These are phyloP conservation scores for Malacosoma neustria DNA, from an alignment of 2,888 invertebrate genomes.

Conservation along the genomic window DNA sequence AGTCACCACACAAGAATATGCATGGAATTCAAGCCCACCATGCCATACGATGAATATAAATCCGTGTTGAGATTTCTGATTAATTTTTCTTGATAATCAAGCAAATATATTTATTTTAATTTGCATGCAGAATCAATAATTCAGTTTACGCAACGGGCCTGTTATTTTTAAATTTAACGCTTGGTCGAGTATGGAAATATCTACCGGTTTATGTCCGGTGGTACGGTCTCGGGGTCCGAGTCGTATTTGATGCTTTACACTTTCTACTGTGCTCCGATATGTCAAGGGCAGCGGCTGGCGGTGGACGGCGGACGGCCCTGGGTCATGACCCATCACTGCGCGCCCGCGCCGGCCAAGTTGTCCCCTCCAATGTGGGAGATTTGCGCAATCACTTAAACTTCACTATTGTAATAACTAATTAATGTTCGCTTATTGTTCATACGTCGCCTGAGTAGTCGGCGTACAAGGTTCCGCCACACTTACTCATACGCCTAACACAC, in stretches of 20 bases:
- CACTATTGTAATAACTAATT: not conserved
- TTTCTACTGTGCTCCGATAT: constrained; percentile 56
- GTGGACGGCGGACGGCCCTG: constrained; percentile 12
- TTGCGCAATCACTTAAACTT: constrained; percentile 30
- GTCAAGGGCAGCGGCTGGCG: constrained; percentile 55
- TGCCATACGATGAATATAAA: not conserved
- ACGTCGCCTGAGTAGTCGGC: not conserved
- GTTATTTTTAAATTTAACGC: constrained; percentile 2
- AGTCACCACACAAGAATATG: not conserved
- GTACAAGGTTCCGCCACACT: not conserved
- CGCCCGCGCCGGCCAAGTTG: constrained; percentile 26
- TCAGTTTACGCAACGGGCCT: constrained; percentile 3
- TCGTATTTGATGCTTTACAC: constrained; percentile 39
- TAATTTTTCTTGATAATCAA: not conserved
- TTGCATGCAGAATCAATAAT: not conserved
- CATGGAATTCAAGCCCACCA: not conserved
- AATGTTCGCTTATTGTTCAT: not conserved
- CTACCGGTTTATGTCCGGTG: constrained; percentile 13
- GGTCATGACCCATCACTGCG: constrained; percentile 35
- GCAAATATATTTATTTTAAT: not conserved
- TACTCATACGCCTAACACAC: too few relatives aligned
- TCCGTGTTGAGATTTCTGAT: not conserved
- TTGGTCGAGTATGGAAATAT: constrained; percentile 3
- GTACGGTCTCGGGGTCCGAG: constrained; percentile 19
- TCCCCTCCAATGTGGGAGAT: constrained; percentile 12